Conservation (phyloP, 2,113 vertebrate species). For the Oryzias melastigma region DNA sequence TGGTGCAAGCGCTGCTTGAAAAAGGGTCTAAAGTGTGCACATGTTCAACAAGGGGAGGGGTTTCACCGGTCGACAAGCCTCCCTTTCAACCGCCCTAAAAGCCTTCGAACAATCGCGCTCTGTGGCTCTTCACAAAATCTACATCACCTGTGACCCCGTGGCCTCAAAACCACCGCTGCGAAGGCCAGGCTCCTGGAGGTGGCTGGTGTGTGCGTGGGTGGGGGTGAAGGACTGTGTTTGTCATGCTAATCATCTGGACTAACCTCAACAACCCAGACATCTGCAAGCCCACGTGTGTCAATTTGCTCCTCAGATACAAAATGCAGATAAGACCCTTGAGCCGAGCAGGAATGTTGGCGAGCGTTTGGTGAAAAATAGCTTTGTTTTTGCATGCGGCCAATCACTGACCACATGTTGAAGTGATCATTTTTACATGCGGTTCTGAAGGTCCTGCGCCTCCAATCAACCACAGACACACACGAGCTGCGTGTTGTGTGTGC, state of each 20-base stretch:
- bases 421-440: constrained; percentile 15
- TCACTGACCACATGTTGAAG: constrained; percentile 46
- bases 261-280: constrained; percentile 76
- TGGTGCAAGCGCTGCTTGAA: no score
- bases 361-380: constrained; percentile 11
- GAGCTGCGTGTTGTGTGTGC: constrained; percentile 21
- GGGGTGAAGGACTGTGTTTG: constrained; percentile 49
- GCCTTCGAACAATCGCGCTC: constrained; percentile 58
- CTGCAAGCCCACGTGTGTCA: constrained; percentile 74
- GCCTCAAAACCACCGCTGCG: constrained; percentile 47
- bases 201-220: not conserved
- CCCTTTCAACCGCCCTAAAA: constrained; percentile 41
- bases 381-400: constrained; percentile 37
- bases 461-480: constrained; percentile 1
- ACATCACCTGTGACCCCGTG: constrained; percentile 71
- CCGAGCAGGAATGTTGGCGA: constrained; percentile 43
- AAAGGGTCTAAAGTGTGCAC: not conserved
- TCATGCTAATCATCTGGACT: constrained; percentile 77
- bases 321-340: constrained; percentile 74
- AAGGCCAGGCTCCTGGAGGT: constrained; percentile 43
- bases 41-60: constrained; percentile 27
- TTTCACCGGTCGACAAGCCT: constrained; percentile 33
- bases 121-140: constrained; percentile 66
- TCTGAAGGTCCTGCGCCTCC: constrained; percentile 15
- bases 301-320: constrained; percentile 70